Conservation (phyloP, 2,888 invertebrate genomes). For the Ectemnius continuus region DNA sequence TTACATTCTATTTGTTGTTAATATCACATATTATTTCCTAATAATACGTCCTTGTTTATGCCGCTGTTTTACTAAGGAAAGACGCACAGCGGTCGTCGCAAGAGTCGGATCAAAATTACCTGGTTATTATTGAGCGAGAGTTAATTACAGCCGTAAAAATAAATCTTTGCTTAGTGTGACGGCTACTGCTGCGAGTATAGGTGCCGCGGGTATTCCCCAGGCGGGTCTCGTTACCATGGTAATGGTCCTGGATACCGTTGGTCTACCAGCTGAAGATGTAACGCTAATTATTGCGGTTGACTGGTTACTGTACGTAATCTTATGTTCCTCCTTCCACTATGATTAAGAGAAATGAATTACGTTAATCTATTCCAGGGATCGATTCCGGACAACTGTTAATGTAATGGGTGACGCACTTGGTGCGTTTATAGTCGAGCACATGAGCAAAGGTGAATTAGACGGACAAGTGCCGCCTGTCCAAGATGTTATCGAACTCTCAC, state of each 20-base stretch:
- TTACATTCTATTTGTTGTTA: no score
- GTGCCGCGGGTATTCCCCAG: conserved; percentile 97
- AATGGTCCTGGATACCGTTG: conserved; percentile 95
- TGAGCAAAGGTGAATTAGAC: conserved; percentile 87
- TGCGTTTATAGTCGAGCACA: conserved; percentile 92
- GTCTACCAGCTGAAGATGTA: conserved; percentile 92
- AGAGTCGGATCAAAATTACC: no score
- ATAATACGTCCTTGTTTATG: no score
- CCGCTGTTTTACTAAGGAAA: no score
- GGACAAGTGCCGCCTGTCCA: conserved; percentile 55
- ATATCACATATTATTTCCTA: no score
- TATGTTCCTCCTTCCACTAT: no score
- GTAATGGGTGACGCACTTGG: conserved; percentile 97
- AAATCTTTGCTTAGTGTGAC: conserved; percentile 84
- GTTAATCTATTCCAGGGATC: conserved; percentile 81
- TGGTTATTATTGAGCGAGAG: no score
- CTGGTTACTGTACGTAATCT: conserved; percentile 89
- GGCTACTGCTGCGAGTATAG: conserved; percentile 98
- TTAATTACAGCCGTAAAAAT: no score
- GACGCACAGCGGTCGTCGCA: no score
- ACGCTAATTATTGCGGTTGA: conserved; percentile 94
- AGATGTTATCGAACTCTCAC: conserved; percentile 67
- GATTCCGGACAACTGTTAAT: conserved; percentile 93
- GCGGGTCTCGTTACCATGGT: conserved; percentile 98
- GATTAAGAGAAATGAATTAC: no score